These are phyloP conservation scores for Drosophila kuntzei DNA, from an alignment of 2,888 invertebrate species.

Conservation along the genomic window DNA sequence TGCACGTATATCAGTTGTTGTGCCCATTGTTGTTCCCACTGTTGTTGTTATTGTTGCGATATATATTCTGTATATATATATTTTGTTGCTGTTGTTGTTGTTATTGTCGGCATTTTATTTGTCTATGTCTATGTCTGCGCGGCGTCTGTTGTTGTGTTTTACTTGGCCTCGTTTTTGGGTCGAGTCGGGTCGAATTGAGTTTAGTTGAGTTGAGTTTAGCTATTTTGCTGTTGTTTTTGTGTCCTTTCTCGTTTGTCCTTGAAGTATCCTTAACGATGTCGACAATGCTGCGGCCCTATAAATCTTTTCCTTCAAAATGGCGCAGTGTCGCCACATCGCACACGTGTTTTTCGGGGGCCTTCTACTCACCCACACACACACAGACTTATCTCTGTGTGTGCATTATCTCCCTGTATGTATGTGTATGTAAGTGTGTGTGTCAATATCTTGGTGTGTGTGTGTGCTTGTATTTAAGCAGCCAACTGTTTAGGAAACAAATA, in stretches of 20 bases:
- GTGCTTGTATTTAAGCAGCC: constrained; percentile 28
- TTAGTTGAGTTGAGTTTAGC: constrained; percentile 17
- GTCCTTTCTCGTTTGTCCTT: constrained; percentile 57
- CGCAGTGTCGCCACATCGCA: constrained; percentile 60
- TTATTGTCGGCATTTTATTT: constrained; percentile 39
- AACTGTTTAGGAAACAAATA: constrained; percentile 52
- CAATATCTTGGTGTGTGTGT: constrained; percentile 9
- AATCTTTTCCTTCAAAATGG: constrained; percentile 69
- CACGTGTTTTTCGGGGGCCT: constrained; percentile 41
- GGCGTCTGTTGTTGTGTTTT: constrained; percentile 41
- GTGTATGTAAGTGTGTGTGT: no score
- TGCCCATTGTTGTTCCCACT: constrained; percentile 18
- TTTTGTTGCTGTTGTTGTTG: constrained; percentile 15
- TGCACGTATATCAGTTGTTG: constrained; percentile 47
- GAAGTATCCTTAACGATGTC: constrained; percentile 69
- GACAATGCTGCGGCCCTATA: constrained; percentile 65
- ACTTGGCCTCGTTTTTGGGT: constrained; percentile 53
- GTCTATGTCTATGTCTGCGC: constrained; percentile 44
- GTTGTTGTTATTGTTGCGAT: constrained; percentile 13
- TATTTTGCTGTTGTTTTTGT: constrained; percentile 21
- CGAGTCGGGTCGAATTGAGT: constrained; percentile 38
- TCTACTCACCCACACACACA: not conserved
- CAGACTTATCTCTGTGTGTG: not conserved
- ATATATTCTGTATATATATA: not conserved
- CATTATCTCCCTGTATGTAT: constrained; percentile 13